phyloP scores from a whole-genome alignment of 2,888 invertebrate species.

The Athrips mouffetella region DNA sequence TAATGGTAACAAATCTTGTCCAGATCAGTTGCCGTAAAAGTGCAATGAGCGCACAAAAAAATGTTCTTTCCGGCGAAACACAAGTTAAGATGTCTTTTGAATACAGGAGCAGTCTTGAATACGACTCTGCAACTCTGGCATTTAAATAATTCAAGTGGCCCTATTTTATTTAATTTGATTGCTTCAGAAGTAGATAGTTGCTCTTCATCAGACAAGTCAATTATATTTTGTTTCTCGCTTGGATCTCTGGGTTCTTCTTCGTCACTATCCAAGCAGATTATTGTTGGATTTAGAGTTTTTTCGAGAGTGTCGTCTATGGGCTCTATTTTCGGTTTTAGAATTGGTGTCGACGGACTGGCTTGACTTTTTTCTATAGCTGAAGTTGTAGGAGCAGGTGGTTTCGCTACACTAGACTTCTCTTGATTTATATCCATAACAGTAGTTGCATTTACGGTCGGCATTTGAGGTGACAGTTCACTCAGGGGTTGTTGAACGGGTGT shows the following conservation, averaged over 20 bases:
- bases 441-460: background rate
- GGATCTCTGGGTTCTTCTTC: conserved; percentile 42
- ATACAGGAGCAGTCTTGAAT: conserved; percentile 30
- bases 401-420: background rate
- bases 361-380: background rate
- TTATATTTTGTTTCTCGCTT: conserved; percentile 24
- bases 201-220: conserved; percentile 44
- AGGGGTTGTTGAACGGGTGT: background rate
- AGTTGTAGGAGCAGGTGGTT: background rate
- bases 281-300: conserved; percentile 26
- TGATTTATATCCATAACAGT: background rate
- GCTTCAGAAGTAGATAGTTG: conserved; percentile 3
- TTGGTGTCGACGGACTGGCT: conserved; percentile 23
- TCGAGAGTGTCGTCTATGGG: conserved; percentile 17
- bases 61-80: conserved; percentile 22
- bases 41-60: conserved; percentile 34
- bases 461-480: background rate
- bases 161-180: conserved; percentile 16
- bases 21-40: conserved; percentile 17
- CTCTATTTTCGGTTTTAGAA: conserved; percentile 44
- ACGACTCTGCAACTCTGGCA: conserved; percentile 44
- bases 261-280: conserved; percentile 60
- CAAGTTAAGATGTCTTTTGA: conserved; percentile 41
- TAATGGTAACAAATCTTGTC: conserved; percentile 42
- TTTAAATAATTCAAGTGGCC: conserved; percentile 27